A percentile compares a stretch with the other conserved stretches of the same genome.
These are phyloP conservation scores for Vanacampus margaritifer DNA, from an alignment of 2,113 vertebrate species.

Conservation along the genomic window DNA sequence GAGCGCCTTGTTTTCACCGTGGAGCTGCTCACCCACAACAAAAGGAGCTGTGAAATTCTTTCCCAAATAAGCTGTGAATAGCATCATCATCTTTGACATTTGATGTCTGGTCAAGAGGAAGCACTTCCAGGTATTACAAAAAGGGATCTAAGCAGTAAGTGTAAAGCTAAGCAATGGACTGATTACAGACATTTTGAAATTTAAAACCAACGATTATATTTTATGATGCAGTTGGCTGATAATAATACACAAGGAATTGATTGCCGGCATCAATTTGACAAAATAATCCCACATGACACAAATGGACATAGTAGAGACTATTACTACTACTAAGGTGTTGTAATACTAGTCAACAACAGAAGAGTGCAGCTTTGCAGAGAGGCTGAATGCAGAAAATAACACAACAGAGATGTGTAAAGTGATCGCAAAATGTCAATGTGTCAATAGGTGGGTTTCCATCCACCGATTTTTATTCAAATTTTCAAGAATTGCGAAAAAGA, in stretches of 20 bases:
- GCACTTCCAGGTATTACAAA: neutral
- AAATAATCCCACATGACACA: too few species aligned
- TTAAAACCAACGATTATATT: neutral
- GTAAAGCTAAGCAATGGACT: neutral
- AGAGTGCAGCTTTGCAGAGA: neutral
- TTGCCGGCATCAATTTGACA: neutral
- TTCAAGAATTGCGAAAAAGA: too few species aligned
- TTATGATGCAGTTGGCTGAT: neutral
- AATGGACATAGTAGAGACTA: neutral
- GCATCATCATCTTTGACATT: neutral
- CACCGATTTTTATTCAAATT: too few species aligned
- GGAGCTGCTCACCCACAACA: neutral
- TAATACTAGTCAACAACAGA: neutral
- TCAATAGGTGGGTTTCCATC: too few species aligned
- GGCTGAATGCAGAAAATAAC: neutral
- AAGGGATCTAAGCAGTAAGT: neutral
- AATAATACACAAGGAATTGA: neutral
- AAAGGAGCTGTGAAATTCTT: neutral
- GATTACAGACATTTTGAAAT: neutral
- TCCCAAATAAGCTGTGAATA: neutral
- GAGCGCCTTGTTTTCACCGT: neutral
- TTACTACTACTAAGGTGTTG: neutral
- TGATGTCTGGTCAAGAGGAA: neutral
- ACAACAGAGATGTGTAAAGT: neutral
- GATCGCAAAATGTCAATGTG: neutral